Evolutionary conservation across 2,113 vertebrate species (phyloP).

Genomic region (Microcebus ravelobensis): DNA sequence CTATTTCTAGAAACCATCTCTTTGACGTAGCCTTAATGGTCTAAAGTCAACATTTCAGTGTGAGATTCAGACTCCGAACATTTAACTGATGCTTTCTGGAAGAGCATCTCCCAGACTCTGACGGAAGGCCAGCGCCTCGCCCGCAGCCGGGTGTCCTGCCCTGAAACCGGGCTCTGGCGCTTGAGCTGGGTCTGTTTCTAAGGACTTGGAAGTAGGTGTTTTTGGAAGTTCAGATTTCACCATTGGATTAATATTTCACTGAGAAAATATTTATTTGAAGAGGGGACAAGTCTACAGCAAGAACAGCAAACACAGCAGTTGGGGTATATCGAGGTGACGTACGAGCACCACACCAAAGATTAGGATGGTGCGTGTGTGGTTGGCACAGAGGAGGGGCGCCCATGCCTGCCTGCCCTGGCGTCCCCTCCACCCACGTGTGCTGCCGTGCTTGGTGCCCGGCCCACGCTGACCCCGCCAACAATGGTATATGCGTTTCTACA

Average conservation of each 20-base stretch:
- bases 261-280: not conserved
- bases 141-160: fast-evolving
- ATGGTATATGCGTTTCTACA: slow-evolving; percentile 82
- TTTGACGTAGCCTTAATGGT: slow-evolving; percentile 53
- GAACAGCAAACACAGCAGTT: not conserved
- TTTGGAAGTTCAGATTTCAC: not conserved
- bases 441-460: slow-evolving; percentile 46
- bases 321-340: not conserved
- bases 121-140: not conserved
- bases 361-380: not conserved
- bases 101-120: not conserved
- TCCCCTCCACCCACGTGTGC: not conserved
- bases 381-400: not conserved
- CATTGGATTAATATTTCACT: not conserved
- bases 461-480: slow-evolving; percentile 73
- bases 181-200: not conserved
- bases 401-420: not conserved
- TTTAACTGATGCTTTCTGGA: not conserved
- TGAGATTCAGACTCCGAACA: not conserved
- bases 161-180: fast-evolving
- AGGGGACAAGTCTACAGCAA: not conserved
- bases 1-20: not conserved
- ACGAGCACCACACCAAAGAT: slow-evolving; percentile 83
- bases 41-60: slow-evolving; percentile 45
- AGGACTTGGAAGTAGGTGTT: not conserved